phyloP scores from a whole-genome alignment of 1,140 invertebrate species.

The Drosophila mojavensis region DNA sequence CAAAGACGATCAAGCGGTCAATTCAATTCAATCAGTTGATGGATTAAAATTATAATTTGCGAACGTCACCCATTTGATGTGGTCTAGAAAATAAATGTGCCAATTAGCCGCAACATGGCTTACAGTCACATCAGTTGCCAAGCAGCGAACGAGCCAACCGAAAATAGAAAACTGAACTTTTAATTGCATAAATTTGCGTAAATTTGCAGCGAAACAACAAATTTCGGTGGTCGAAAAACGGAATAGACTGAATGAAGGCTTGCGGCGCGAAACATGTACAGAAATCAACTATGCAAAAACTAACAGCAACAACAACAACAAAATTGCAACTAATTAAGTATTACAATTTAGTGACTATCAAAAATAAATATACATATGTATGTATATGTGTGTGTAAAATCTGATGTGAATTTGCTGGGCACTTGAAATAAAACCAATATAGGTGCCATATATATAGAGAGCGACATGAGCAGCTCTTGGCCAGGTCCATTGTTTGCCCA shows the following conservation, averaged over 20 bases:
- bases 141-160: neutral
- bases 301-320: constrained; percentile 10
- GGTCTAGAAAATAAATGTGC: constrained; percentile 37
- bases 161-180: constrained; percentile 45
- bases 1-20: neutral
- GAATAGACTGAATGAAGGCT: neutral
- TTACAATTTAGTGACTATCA: neutral
- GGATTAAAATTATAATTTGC: neutral
- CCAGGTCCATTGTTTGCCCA: constrained; percentile 42
- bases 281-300: constrained; percentile 39
- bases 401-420: constrained; percentile 52
- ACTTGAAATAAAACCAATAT: constrained; percentile 51
- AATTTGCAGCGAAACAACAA: constrained; percentile 41
- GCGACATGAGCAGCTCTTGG: constrained; percentile 48
- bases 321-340: constrained; percentile 70
- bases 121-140: constrained; percentile 6
- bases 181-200: constrained; percentile 69
- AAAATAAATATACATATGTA: too few relatives aligned
- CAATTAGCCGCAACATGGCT: constrained; percentile 53
- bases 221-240: constrained; percentile 14
- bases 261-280: constrained; percentile 8
- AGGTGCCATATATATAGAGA: constrained; percentile 14
- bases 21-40: neutral
- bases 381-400: constrained; percentile 33
- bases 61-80: constrained; percentile 15